phyloP scores from a whole-genome alignment of 2,888 invertebrate genomes.

The Ariolimax columbianus region DNA sequence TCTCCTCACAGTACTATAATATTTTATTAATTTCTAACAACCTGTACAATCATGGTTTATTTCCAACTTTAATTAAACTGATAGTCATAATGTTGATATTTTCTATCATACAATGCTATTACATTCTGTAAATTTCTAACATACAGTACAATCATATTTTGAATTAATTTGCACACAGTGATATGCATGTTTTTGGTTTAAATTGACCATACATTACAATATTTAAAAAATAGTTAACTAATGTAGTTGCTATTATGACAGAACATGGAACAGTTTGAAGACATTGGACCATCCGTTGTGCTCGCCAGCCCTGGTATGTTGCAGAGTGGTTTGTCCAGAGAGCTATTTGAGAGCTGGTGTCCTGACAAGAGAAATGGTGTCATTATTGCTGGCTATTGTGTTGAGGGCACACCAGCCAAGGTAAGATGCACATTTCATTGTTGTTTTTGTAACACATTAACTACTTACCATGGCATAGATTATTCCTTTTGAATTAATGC shows the following conservation, averaged over 20 bases:
- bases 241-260: conserved; percentile 73
- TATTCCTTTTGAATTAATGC: no score
- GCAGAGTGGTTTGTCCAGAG: conserved; percentile 97
- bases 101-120: no score
- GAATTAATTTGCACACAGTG: no score
- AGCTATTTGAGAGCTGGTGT: conserved; percentile 99
- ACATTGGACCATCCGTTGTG: conserved; percentile 99
- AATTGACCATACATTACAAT: no score
- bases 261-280: conserved; percentile 99
- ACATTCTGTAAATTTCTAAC: not conserved
- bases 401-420: conserved; percentile 82
- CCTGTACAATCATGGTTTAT: no score
- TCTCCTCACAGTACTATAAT: no score
- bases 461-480: no score
- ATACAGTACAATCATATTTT: not conserved
- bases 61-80: no score
- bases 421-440: conserved; percentile 56
- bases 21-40: no score
- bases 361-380: conserved; percentile 98
- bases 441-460: not conserved
- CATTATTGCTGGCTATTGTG: conserved; percentile 93
- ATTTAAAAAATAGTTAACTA: not conserved
- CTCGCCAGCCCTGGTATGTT: conserved; percentile 99
- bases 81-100: no score
- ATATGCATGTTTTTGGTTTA: no score